A percentile compares a stretch with the other conserved stretches of the same genome.
These are phyloP conservation scores for Callipepla squamata DNA, from an alignment of 2,113 vertebrate genomes.

Conservation along the genomic window DNA sequence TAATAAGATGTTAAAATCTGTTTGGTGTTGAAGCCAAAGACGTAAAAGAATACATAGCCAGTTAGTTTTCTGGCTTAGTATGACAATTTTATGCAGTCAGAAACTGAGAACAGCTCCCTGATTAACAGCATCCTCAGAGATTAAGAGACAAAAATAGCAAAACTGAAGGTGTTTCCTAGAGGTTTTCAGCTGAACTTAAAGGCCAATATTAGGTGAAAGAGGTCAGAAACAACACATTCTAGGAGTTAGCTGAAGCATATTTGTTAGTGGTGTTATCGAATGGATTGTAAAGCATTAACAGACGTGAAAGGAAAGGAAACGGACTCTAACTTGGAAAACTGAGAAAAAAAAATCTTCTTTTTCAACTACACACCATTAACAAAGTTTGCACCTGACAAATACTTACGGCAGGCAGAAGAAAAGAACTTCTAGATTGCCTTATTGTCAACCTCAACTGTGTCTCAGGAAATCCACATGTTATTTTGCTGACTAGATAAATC, in stretches of 20 bases:
- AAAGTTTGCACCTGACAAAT: not conserved
- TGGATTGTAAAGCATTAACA: not conserved
- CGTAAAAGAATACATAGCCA: not conserved
- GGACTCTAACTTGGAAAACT: not conserved
- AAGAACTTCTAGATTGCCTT: not conserved
- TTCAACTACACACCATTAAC: not conserved
- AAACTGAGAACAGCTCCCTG: not conserved
- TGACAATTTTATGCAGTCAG: not conserved
- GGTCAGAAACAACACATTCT: constrained; percentile 26
- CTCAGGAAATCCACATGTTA: not conserved
- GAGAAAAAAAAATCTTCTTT: not conserved
- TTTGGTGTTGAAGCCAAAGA: not conserved
- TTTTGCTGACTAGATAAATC: not conserved
- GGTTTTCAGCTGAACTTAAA: not conserved
- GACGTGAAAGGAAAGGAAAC: not conserved
- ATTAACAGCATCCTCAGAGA: not conserved
- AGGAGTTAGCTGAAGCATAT: constrained; percentile 1
- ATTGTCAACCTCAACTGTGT: not conserved
- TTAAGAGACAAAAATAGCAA: not conserved
- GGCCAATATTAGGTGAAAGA: not conserved
- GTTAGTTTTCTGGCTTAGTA: not conserved
- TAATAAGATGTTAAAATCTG: not conserved
- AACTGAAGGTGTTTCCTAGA: not conserved
- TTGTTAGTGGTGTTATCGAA: not conserved
- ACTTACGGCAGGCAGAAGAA: not conserved